These are phyloP conservation scores for Drosophila saltans DNA, from an alignment of 1,140 invertebrate genomes.

Conservation along the genomic window DNA sequence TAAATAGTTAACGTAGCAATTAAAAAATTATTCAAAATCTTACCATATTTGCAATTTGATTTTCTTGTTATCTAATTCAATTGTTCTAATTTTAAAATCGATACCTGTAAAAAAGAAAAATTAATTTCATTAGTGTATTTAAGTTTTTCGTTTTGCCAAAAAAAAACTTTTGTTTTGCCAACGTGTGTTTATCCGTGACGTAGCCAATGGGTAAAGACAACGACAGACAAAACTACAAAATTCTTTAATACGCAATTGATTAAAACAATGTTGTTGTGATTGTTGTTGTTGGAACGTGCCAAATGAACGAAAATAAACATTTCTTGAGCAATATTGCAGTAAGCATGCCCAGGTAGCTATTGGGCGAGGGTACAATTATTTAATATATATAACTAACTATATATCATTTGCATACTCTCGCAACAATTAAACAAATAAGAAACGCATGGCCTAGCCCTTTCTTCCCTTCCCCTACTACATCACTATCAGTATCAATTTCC, in stretches of 20 bases:
- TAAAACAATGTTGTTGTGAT: constrained; percentile 63
- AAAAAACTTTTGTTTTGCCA: constrained; percentile 26
- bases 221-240: neutral
- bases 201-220: constrained; percentile 7
- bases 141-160: constrained; percentile 47
- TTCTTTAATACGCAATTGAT: constrained; percentile 57
- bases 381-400: neutral
- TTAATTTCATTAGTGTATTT: constrained; percentile 36
- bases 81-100: constrained; percentile 99
- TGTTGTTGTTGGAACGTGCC: constrained; percentile 64
- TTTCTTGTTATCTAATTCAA: constrained; percentile 98
- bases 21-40: constrained; percentile 48
- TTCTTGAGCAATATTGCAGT: constrained; percentile 20
- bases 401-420: neutral
- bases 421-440: too few species aligned
- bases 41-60: constrained; percentile 99
- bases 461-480: too few species aligned
- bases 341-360: neutral
- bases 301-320: constrained; percentile 69
- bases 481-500: neutral
- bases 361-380: neutral
- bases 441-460: too few species aligned
- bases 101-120: constrained; percentile 89
- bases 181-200: constrained; percentile 29
- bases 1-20: neutral